A percentile compares a stretch with the other conserved stretches of the same genome.
Conservation (phyloP, 2,797 vertebrate genomes). For the Mormyrops boulengeri region DNA sequence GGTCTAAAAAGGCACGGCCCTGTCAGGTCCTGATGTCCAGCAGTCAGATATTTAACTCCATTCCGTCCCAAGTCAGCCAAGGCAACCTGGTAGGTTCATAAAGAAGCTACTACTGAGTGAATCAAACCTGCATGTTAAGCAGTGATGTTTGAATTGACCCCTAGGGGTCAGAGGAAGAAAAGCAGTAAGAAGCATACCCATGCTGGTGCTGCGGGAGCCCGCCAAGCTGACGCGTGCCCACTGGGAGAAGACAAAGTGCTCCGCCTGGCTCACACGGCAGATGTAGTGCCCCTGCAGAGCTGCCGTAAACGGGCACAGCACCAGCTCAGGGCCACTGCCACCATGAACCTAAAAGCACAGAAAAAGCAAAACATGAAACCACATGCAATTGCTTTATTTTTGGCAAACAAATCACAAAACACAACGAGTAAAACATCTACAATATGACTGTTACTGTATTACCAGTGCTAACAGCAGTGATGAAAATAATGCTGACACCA, state of each 20-base stretch:
- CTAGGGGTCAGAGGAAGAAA: too few species aligned
- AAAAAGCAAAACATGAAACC: too few species aligned
- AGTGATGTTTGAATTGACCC: neutral
- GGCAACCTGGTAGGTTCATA: neutral
- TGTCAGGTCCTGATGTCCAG: neutral
- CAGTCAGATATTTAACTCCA: neutral
- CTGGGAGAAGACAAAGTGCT: conserved; percentile 61
- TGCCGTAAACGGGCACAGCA: conserved; percentile 40
- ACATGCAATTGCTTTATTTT: neutral
- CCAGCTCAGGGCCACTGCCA: conserved; percentile 56
- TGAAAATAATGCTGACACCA: neutral
- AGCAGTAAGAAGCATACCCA: conserved; percentile 43
- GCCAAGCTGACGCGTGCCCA: conserved; percentile 62
- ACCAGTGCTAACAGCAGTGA: neutral
- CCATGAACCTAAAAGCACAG: conserved; percentile 51
- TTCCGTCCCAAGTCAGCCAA: neutral
- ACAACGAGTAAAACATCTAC: neutral
- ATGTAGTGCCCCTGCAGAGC: conserved; percentile 62
- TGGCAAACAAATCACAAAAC: neutral
- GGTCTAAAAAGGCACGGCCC: neutral
- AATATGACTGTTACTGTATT: neutral
- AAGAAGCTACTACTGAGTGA: neutral
- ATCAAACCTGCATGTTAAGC: neutral
- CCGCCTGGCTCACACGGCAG: conserved; percentile 66
- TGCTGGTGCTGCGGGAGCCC: conserved; percentile 41